phyloP scores from a whole-genome alignment of 2,797 vertebrate genomes.

The Chanos chanos region DNA sequence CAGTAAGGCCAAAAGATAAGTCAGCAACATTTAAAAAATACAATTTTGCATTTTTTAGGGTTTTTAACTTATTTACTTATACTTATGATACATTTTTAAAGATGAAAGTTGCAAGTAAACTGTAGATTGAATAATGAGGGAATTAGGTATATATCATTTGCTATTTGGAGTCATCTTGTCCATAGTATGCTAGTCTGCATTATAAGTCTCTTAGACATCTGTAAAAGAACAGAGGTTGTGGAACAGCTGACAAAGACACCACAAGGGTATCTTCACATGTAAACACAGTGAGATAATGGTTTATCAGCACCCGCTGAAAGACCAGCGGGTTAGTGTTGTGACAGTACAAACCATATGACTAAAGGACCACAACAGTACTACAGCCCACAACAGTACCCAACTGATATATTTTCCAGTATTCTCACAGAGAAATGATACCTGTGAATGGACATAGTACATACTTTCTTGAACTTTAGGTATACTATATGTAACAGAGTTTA shows the following conservation, averaged over 20 bases:
- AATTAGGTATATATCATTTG: too few relatives aligned
- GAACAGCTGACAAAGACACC: constrained; percentile 16
- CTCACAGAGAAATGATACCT: constrained; percentile 3
- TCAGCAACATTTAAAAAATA: too few relatives aligned
- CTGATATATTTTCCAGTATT: constrained; percentile 23
- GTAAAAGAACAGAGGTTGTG: not conserved
- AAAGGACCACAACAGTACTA: too few relatives aligned
- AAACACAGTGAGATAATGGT: constrained; percentile 26
- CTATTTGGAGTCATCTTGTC: too few relatives aligned
- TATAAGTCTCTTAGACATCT: too few relatives aligned
- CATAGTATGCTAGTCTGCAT: too few relatives aligned
- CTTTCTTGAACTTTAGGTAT: not conserved
- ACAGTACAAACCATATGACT: not conserved
- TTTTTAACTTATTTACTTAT: too few relatives aligned
- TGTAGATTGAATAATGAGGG: too few relatives aligned
- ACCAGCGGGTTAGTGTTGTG: constrained; percentile 20
- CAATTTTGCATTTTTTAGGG: too few relatives aligned
- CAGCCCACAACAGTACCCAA: constrained; percentile 28
- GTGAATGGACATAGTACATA: not conserved
- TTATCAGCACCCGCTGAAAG: constrained; percentile 13
- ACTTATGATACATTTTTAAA: too few relatives aligned
- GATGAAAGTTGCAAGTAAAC: too few relatives aligned
- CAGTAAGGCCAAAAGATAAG: too few relatives aligned
- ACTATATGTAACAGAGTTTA: not conserved
- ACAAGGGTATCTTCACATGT: constrained; percentile 26